A percentile compares a stretch with the other conserved stretches of the same genome.
These are phyloP conservation scores for Chloropsis hardwickii DNA, from an alignment of 2,113 vertebrate species.

Conservation along the genomic window DNA sequence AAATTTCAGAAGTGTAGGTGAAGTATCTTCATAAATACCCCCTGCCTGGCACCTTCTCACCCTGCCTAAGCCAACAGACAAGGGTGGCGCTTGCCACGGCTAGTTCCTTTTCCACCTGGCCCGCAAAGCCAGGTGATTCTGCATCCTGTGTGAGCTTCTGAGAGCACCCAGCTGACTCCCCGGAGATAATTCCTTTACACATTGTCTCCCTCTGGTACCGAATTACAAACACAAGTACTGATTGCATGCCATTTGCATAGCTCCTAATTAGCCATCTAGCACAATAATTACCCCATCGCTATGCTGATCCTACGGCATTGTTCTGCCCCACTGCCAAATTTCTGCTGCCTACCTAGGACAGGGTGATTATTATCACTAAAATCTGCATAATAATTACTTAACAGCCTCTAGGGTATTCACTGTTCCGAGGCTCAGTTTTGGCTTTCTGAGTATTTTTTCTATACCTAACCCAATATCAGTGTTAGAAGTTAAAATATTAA, in stretches of 20 bases:
- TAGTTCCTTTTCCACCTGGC: neutral
- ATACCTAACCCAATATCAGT: neutral
- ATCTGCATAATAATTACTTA: conserved; percentile 26
- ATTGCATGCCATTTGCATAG: neutral
- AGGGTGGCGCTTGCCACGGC: neutral
- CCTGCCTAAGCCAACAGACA: neutral
- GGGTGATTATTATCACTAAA: neutral
- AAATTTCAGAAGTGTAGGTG: neutral
- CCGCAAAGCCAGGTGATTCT: neutral
- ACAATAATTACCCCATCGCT: neutral
- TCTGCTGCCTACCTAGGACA: neutral
- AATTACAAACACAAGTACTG: neutral
- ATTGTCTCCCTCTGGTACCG: neutral
- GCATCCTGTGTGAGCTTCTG: neutral
- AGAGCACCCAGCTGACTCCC: neutral
- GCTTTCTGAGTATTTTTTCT: neutral
- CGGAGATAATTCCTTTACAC: neutral
- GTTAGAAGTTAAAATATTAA: neutral
- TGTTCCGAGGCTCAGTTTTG: neutral
- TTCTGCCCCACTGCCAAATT: neutral
- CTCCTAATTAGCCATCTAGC: conserved; percentile 9
- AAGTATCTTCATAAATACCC: neutral
- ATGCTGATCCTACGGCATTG: neutral
- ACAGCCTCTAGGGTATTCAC: neutral
- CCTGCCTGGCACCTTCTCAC: neutral